phyloP scores from a whole-genome alignment of 2,888 invertebrate genomes.

The Aphodius granarius region DNA sequence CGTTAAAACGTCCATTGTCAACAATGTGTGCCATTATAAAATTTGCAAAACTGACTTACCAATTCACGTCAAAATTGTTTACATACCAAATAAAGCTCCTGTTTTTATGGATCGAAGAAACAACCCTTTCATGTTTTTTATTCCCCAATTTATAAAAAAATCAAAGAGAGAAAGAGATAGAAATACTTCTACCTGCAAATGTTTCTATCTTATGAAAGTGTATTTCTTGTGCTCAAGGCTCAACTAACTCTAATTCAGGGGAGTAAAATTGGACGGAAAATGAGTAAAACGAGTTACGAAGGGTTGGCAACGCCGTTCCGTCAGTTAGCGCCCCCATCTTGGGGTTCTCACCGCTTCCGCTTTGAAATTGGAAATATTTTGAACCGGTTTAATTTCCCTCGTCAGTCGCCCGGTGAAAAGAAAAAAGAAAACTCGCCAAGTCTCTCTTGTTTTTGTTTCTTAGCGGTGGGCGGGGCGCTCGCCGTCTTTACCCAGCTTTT shows the following conservation, averaged over 20 bases:
- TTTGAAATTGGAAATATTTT: not conserved
- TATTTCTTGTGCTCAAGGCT: too few species aligned
- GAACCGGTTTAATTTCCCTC: not conserved
- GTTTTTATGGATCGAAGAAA: too few species aligned
- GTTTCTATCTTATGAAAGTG: too few species aligned
- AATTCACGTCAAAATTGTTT: too few species aligned
- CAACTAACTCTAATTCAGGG: not conserved
- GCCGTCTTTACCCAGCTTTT: not conserved
- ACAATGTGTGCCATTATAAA: too few species aligned
- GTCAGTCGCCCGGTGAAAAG: not conserved
- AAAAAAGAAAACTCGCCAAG: not conserved
- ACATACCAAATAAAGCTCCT: too few species aligned
- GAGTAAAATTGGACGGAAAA: not conserved
- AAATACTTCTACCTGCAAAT: too few species aligned
- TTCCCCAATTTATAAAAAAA: too few species aligned
- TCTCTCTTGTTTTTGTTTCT: not conserved
- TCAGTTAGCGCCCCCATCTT: not conserved
- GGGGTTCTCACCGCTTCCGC: not conserved
- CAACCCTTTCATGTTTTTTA: too few species aligned
- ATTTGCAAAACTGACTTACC: too few species aligned
- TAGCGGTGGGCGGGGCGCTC: not conserved
- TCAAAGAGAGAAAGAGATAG: too few species aligned
- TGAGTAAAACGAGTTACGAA: not conserved
- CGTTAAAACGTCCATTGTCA: too few species aligned
- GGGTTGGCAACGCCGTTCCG: not conserved